These are phyloP conservation scores for Drosophila gunungcola DNA, from an alignment of 1,140 invertebrate genomes.

Conservation along the genomic window DNA sequence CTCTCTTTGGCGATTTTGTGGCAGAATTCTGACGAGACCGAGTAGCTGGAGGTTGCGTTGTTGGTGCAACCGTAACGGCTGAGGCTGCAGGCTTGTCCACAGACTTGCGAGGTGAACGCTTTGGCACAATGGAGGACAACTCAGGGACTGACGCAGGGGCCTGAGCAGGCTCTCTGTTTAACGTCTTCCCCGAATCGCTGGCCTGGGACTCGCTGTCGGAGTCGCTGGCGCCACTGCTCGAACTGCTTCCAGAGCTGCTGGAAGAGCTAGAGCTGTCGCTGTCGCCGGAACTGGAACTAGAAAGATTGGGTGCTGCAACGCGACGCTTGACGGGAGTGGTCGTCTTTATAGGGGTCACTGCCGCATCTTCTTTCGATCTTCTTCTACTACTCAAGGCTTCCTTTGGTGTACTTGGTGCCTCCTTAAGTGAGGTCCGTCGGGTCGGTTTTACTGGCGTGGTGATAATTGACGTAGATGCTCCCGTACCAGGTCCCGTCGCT, in stretches of 20 bases:
- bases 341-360: slow-evolving; percentile 9
- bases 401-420: slow-evolving; percentile 30
- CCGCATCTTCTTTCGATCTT: slow-evolving; percentile 63
- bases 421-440: slow-evolving; percentile 54
- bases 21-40: slow-evolving; percentile 72
- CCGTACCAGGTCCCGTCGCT: slow-evolving; percentile 5
- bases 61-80: slow-evolving; percentile 2
- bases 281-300: slow-evolving; percentile 65
- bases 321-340: slow-evolving; percentile 58
- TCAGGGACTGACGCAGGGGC: neutral
- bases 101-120: slow-evolving; percentile 75
- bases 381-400: slow-evolving; percentile 32
- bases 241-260: slow-evolving; percentile 51
- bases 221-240: slow-evolving; percentile 53
- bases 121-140: slow-evolving; percentile 59
- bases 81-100: slow-evolving; percentile 53
- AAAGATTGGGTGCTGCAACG: slow-evolving; percentile 62
- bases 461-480: neutral
- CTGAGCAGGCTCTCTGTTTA: slow-evolving; percentile 15
- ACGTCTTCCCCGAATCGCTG: slow-evolving; percentile 45
- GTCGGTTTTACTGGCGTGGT: slow-evolving; percentile 29
- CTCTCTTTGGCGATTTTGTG: slow-evolving; percentile 73
- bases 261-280: slow-evolving; percentile 61
- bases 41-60: slow-evolving; percentile 19
- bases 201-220: slow-evolving; percentile 42